Conservation (phyloP, 2,888 invertebrate species). For the Chalcosyrphus nemorum region DNA sequence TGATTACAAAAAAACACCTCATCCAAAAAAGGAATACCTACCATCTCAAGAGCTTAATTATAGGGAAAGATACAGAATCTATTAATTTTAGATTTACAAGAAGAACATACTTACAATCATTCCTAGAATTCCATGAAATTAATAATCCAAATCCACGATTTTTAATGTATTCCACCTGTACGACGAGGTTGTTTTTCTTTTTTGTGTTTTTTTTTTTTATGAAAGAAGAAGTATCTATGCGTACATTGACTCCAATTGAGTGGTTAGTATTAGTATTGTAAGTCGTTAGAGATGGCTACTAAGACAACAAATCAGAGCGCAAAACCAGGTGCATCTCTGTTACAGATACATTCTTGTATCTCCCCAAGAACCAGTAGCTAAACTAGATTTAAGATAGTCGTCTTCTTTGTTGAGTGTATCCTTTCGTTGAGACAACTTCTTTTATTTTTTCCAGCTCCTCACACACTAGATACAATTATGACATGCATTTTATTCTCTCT, state of each 20-base stretch:
- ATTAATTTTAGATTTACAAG: background rate
- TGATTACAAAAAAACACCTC: background rate
- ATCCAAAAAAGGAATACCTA: background rate
- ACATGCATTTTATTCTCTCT: conserved; percentile 22
- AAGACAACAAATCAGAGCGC: conserved; percentile 54
- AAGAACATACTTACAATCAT: conserved; percentile 24
- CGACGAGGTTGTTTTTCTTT: too few species aligned
- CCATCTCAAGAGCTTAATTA: background rate
- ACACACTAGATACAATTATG: conserved; percentile 29
- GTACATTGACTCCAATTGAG: conserved; percentile 64
- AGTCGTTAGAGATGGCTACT: background rate
- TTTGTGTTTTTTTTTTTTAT: too few species aligned
- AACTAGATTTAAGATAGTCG: conserved; percentile 52
- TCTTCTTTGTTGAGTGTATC: conserved; percentile 13
- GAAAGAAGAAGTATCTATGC: conserved; percentile 29
- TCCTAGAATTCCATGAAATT: background rate
- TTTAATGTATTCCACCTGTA: conserved; percentile 21
- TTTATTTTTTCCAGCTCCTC: background rate
- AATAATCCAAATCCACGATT: conserved; percentile 35
- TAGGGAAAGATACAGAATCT: too few species aligned
- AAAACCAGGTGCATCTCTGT: conserved; percentile 54
- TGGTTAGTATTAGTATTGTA: conserved; percentile 9
- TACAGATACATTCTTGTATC: conserved; percentile 3
- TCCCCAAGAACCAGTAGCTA: conserved; percentile 66
- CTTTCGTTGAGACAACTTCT: conserved; percentile 5